Conservation (phyloP, 2,113 vertebrate species). For the Picathartes gymnocephalus region DNA sequence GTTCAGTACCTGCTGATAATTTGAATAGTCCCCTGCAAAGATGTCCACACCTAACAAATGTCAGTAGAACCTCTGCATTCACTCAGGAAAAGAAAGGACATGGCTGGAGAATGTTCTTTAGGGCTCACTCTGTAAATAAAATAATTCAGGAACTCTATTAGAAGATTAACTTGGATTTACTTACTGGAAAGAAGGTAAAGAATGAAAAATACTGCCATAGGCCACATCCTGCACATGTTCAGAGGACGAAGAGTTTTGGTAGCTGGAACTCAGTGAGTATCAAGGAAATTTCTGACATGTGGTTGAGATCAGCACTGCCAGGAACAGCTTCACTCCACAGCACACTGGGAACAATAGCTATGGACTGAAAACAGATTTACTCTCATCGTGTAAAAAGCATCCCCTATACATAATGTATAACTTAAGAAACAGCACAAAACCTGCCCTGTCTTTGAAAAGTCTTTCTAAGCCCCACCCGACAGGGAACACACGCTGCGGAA, state of each 20-base stretch:
- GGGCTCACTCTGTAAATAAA: neutral
- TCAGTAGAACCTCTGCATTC: neutral
- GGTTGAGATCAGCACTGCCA: neutral
- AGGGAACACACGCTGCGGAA: neutral
- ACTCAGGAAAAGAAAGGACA: neutral
- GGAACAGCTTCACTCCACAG: neutral
- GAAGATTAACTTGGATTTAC: neutral
- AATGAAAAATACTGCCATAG: neutral
- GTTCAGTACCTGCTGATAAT: neutral
- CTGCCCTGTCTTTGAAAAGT: neutral
- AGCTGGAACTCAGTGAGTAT: neutral
- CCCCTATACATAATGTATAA: neutral
- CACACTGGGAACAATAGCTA: neutral
- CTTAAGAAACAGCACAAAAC: neutral
- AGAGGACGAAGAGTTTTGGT: neutral
- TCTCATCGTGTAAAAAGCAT: neutral
- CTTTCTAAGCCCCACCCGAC: neutral
- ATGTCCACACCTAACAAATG: neutral
- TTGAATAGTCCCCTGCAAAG: neutral
- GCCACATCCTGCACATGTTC: neutral
- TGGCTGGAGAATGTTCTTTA: neutral
- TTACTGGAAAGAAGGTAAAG: neutral
- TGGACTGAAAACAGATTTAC: neutral
- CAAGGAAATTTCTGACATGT: neutral
- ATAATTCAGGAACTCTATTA: neutral